A percentile compares a stretch with the other conserved stretches of the same genome.
Evolutionary conservation across 2,113 vertebrate genomes (phyloP).

Genomic region (Chaetura pelagica): DNA sequence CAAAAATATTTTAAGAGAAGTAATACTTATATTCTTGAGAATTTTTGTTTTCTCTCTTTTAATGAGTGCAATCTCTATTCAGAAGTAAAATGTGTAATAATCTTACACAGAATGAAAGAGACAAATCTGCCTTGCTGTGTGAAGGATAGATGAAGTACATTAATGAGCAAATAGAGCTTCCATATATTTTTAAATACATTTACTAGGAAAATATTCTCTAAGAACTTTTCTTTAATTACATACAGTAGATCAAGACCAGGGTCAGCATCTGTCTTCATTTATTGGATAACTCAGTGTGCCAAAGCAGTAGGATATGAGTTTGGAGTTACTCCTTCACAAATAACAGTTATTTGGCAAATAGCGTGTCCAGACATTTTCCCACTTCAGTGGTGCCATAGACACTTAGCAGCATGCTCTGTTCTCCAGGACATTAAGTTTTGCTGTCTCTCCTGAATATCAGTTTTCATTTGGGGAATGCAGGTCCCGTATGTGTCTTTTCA

Average conservation of each 20-base stretch:
- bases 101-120: neutral
- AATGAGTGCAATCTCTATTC: neutral
- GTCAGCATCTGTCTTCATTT: constrained; percentile 36
- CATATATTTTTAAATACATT: neutral
- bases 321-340: constrained; percentile 56
- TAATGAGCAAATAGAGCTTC: neutral
- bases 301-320: constrained; percentile 55
- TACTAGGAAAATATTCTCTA: neutral
- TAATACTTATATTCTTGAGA: neutral
- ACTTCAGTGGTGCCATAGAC: constrained; percentile 58
- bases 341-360: constrained; percentile 45
- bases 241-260: neutral
- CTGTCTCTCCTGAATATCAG: constrained; percentile 44
- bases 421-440: constrained; percentile 37
- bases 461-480: constrained; percentile 11
- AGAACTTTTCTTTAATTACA: neutral
- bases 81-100: neutral
- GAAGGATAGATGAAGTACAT: neutral
- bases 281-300: neutral
- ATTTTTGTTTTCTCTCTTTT: neutral
- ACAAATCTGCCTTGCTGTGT: neutral
- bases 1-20: neutral
- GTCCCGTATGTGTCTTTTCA: neutral
- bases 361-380: constrained; percentile 47
- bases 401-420: constrained; percentile 22